Evolutionary conservation across 2,888 invertebrate genomes (phyloP), one percentile per base, ranked within the genome.

Genomic region (Encarsia formosa): DNA sequence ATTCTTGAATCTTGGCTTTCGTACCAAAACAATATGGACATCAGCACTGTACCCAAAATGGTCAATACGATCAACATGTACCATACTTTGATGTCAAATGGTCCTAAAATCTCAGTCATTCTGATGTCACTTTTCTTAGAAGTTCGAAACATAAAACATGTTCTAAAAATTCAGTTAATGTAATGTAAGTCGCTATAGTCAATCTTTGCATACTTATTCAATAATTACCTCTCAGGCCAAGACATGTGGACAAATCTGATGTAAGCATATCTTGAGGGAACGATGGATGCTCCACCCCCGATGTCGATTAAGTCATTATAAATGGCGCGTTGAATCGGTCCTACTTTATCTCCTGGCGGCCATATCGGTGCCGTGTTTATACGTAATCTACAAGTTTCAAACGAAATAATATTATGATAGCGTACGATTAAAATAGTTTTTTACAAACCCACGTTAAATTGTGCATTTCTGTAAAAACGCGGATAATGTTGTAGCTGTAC

Each of bases 131-230:
- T 49, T 3, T 60, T 42, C 15, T 62, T 62, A 20, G 61, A 49
- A n/a, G 61, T 62, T 4, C 61, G 63, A 56, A 67, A 66, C 45
- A 66, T 57, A 22, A 66, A 67, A 34, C 65, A 66, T 1, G 63
- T 62, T 29, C 67, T 67, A 22, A 19, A 5, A 5, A 34, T n/a
- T n/a, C 5, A 9, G 13, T 37, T 18, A 19, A 37, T 6, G 5
- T 18, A 6, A n/a, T n/a, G 16, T 37, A n/a, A n/a, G n/a, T n/a
- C n/a, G n/a, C n/a, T n/a, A n/a, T n/a, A n/a, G n/a, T n/a, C n/a
- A n/a, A n/a, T n/a, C n/a, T n/a, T n/a, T n/a, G n/a, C n/a, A n/a
- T n/a, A n/a, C n/a, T n/a, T n/a, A n/a, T n/a, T n/a, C n/a, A n/a
- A n/a, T n/a, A n/a, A n/a, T n/a, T n/a, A 37, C 65, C 65, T 57